Base-by-base conservation (phyloP, 1,140 invertebrate species). In the fruit fly (Drosophila melanogaster) region DNA sequence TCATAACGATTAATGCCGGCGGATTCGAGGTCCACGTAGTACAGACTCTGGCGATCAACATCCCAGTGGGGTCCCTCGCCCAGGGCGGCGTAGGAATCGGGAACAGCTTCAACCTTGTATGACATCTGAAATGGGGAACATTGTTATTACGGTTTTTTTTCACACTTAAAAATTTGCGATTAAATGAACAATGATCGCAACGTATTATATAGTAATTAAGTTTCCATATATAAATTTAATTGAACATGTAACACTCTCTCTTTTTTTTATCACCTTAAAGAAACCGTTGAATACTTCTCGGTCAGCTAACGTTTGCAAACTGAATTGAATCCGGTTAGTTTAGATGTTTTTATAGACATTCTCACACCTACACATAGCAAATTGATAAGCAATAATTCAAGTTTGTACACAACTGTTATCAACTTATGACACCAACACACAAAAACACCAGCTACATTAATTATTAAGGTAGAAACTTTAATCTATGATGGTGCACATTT, bases 61-160 rank as follows among this genome's bases (percentile, higher is more conserved):
- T 96, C 95, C 96, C 96, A 97, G 75, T 95, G 94, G 40, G 94
- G 96, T 41, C 93, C 95, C 92, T 96, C 95, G 10, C 92, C 93
- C 58, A 94, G 93, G 37, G 91, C 89, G 14, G 84, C 85, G 44
- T 79, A 79, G 1, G 87, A 90, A 54, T 91, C 71, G 53, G 91
- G 91, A 11, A 92, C 47, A 40, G 89, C 67, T 61, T 92, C 91
- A 38, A 92, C 80, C 66, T 90, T 92, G 78, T 91, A 91, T 5
- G 90, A 85, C 85, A 92, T 92, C 87, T 92, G 58, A 51, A 47
- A 67, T 15, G 0, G 0, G 10, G 14, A 54, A 54, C 24, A 37
- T 7, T 38, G 15, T 17, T 37, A 30, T 61, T 6, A 66, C 22
- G 35, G 35, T 26, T 30, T 35, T 22, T 54, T 30, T 30, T 3